These are phyloP conservation scores for Pelvicachromis taeniatus DNA, from an alignment of 2,113 vertebrate species.

Conservation along the genomic window DNA sequence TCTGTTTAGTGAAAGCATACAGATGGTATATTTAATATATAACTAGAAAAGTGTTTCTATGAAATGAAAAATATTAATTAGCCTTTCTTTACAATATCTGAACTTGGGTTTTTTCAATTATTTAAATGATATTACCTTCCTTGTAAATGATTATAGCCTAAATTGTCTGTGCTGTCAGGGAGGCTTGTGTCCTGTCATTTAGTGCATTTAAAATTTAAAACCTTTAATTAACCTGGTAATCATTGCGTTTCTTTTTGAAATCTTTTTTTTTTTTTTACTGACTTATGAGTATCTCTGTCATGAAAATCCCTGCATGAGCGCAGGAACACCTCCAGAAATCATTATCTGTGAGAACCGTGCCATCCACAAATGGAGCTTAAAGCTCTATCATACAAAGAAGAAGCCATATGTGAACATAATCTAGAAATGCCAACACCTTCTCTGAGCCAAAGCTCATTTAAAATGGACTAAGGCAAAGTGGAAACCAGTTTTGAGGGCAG, in stretches of 20 bases:
- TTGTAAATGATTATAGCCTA: background rate
- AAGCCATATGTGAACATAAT: background rate
- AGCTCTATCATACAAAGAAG: background rate
- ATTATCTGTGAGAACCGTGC: background rate
- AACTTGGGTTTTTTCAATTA: background rate
- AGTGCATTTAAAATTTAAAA: background rate
- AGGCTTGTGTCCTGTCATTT: background rate
- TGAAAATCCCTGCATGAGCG: background rate
- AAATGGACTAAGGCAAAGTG: background rate
- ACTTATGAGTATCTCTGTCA: background rate
- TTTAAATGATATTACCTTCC: background rate
- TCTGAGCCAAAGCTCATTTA: background rate
- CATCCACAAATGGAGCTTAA: background rate
- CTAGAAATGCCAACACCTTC: background rate
- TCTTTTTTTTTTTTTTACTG: background rate
- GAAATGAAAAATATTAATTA: background rate
- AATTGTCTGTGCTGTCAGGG: background rate
- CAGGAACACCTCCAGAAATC: background rate
- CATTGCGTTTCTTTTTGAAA: background rate
- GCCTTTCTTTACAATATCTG: background rate
- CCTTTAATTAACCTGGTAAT: background rate
- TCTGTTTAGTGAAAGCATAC: background rate
- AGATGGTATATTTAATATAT: background rate
- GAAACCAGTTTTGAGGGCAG: background rate
- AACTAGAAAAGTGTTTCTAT: background rate